Conservation (phyloP, 2,113 vertebrate species). For the Eurystomus gularis region DNA sequence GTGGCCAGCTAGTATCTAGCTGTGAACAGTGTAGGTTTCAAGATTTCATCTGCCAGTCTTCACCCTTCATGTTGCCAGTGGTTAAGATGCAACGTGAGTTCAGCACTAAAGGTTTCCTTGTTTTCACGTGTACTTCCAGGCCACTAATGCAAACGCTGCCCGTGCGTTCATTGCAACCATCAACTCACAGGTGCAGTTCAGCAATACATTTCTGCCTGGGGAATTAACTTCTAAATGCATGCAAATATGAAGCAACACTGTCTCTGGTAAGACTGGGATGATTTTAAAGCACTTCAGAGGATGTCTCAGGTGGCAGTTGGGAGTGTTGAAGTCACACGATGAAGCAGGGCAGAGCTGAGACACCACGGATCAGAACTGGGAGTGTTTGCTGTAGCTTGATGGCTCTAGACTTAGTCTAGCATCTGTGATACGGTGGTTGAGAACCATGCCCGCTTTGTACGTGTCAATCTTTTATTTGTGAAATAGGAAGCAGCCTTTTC, state of each 20-base stretch:
- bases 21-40: background rate
- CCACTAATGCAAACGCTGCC: background rate
- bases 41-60: background rate
- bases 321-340: rapidly evolving
- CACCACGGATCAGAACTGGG: background rate
- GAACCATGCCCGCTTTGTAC: background rate
- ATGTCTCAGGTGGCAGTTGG: background rate
- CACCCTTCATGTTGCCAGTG: background rate
- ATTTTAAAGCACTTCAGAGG: background rate
- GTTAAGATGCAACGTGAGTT: background rate
- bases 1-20: background rate
- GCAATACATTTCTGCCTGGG: background rate
- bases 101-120: background rate
- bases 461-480: background rate
- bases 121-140: background rate
- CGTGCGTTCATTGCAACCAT: background rate
- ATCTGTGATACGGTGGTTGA: background rate
- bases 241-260: background rate
- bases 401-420: background rate
- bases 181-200: background rate
- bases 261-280: background rate
- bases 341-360: background rate
- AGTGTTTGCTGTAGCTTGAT: background rate
- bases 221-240: background rate
- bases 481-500: constrained; percentile 1